Base-by-base conservation (phyloP, 2,888 invertebrate genomes). In the Melieria omissa region DNA sequence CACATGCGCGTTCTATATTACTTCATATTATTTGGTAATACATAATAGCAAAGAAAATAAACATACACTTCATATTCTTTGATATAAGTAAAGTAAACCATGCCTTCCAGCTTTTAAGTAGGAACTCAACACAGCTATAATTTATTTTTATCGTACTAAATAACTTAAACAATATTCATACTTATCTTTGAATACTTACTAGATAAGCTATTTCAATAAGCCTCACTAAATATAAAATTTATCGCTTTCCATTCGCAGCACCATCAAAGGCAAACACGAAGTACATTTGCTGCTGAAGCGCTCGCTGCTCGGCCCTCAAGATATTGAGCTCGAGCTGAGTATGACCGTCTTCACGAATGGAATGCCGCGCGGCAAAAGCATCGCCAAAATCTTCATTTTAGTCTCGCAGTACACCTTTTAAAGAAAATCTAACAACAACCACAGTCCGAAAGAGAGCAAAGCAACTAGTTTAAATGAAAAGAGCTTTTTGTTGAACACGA, bases 301-400 rank as follows among this genome's bases (percentile, higher is more conserved):
- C 71, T 89, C 93, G 0, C 89, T 98, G 1, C 90, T 91, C 75
- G 97, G 97, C 0, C 97, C 97, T 0, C 97, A 98, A 85, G 96
- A 96, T 81, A 92, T 97, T 77, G 95, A 96, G 80, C 86, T 98
- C 47, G 93, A 95, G 80, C 88, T 98, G 45, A 92, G 91, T 75
- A 96, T 97, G 96, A 93, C 94, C 71, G 89, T 96, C 3, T 94
- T 92, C 84, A 91, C 90, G 73, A 89, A 91, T 63, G 91, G 92
- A 5, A 89, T 90, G 65, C 94, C 93, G 75, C 92, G 92, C 7
- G 96, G 96, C 0, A 93, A 92, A 58, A 95, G 95, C 10, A 90
- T 97, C 0, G 95, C 96, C 0, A 95, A 93, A 84, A 89, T 98
- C 65, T 92, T 93, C 80, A 92, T 98, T 65, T 93, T 92, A 82